These are phyloP conservation scores for Himalopsyche kuldschensis DNA, from an alignment of 2,888 invertebrate genomes.

Conservation along the genomic window DNA sequence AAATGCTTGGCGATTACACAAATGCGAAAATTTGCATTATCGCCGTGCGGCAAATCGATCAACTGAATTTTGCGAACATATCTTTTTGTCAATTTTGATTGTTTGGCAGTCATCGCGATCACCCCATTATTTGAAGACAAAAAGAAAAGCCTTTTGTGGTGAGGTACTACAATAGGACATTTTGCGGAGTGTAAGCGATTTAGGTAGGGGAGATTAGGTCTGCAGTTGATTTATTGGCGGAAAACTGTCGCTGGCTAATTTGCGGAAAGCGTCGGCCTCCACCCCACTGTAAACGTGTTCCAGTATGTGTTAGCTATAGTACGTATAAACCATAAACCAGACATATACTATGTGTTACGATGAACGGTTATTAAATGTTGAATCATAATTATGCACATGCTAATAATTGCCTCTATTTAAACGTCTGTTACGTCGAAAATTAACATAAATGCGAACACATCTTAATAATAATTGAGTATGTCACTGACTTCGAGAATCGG, in stretches of 20 bases:
- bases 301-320: not conserved
- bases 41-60: not conserved
- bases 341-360: no score
- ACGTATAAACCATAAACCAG: not conserved
- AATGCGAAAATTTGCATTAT: no score
- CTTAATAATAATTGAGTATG: no score
- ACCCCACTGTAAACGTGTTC: not conserved
- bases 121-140: not conserved
- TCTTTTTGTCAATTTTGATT: not conserved
- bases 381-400: no score
- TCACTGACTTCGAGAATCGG: no score
- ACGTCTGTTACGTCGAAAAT: no score
- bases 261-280: not conserved
- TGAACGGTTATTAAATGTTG: no score
- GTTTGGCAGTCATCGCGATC: not conserved
- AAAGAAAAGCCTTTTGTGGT: not conserved
- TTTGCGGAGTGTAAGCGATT: not conserved
- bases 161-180: not conserved
- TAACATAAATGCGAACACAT: no score
- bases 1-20: no score
- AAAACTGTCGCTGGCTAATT: not conserved
- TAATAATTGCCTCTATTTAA: no score
- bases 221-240: conserved; percentile 1
- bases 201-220: not conserved
- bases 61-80: not conserved